Evolutionary conservation across 2,113 vertebrate genomes (phyloP).

Genomic region (Pachypanchax playfairii): DNA sequence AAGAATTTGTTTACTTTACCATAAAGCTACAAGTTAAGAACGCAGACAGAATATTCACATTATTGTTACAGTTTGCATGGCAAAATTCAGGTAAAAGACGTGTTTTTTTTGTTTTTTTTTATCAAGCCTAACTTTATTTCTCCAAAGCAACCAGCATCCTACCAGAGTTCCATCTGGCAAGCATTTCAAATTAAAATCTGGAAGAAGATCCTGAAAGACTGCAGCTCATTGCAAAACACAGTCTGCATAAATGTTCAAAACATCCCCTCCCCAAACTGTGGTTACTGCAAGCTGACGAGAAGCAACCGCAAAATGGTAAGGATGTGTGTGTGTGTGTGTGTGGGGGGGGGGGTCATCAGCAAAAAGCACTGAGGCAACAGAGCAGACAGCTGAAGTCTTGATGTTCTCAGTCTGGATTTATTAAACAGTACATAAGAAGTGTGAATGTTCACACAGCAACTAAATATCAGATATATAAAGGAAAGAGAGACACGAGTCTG

Average conservation of each 20-base stretch:
- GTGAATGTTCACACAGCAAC: conserved; percentile 70
- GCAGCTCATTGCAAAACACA: conserved; percentile 60
- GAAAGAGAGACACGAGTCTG: conserved; percentile 6
- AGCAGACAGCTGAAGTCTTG: conserved; percentile 49
- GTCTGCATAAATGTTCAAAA: conserved; percentile 27
- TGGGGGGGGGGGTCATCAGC: too few species aligned
- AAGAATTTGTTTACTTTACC: conserved; percentile 45
- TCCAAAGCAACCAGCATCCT: conserved; percentile 50
- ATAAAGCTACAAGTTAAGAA: conserved; percentile 22
- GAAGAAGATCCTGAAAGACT: conserved; percentile 49
- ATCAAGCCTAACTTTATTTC: background rate
- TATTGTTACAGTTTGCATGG: too few species aligned
- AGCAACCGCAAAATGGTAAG: conserved; percentile 35
- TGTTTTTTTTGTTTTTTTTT: background rate
- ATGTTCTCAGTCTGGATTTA: conserved; percentile 50
- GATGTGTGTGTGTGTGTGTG: too few species aligned
- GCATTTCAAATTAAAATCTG: conserved; percentile 66
- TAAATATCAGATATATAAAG: conserved; percentile 27
- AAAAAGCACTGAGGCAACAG: conserved; percentile 32
- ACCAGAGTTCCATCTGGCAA: conserved; percentile 63
- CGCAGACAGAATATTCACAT: conserved; percentile 15
- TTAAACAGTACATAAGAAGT: conserved; percentile 72
- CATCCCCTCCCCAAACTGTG: conserved; percentile 42
- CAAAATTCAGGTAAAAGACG: conserved; percentile 24
- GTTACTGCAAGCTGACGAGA: conserved; percentile 28